A percentile compares a stretch with the other conserved stretches of the same genome.
These are phyloP conservation scores for Sarcophaga peregrina DNA, from an alignment of 1,140 invertebrate species.

Conservation along the genomic window DNA sequence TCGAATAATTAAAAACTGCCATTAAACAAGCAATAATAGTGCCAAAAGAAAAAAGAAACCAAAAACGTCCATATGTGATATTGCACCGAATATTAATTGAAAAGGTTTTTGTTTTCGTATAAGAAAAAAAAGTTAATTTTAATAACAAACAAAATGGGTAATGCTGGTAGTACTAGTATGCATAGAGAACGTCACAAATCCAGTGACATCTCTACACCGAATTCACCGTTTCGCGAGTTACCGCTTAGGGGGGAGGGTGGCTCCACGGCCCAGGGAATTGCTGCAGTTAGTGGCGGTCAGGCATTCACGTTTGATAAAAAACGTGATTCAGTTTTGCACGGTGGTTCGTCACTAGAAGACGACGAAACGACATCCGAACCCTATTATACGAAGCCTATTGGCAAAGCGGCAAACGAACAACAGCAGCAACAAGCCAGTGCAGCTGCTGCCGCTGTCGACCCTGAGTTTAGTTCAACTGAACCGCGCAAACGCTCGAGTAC, in stretches of 20 bases:
- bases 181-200: conserved; percentile 65
- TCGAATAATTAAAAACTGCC: background rate
- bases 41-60: background rate
- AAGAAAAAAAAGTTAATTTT: background rate
- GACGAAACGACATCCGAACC: conserved; percentile 69
- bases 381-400: conserved; percentile 77
- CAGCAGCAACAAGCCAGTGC: background rate
- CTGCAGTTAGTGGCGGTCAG: conserved; percentile 72
- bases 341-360: conserved; percentile 72
- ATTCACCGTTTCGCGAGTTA: conserved; percentile 59
- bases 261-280: conserved; percentile 47
- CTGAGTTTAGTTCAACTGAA: conserved; percentile 54
- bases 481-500: conserved; percentile 77
- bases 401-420: conserved; percentile 48
- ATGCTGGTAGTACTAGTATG: conserved; percentile 62
- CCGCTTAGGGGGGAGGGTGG: conserved; percentile 44
- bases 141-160: conserved; percentile 54
- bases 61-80: conserved; percentile 29
- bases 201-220: conserved; percentile 60
- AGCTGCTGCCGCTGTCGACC: conserved; percentile 45
- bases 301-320: conserved; percentile 89
- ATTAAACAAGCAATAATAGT: conserved; percentile 7
- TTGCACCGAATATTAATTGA: background rate
- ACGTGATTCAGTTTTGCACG: conserved; percentile 64
- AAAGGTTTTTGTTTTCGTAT: background rate